Conservation (phyloP, 1,140 invertebrate genomes). For the Delia radicum region DNA sequence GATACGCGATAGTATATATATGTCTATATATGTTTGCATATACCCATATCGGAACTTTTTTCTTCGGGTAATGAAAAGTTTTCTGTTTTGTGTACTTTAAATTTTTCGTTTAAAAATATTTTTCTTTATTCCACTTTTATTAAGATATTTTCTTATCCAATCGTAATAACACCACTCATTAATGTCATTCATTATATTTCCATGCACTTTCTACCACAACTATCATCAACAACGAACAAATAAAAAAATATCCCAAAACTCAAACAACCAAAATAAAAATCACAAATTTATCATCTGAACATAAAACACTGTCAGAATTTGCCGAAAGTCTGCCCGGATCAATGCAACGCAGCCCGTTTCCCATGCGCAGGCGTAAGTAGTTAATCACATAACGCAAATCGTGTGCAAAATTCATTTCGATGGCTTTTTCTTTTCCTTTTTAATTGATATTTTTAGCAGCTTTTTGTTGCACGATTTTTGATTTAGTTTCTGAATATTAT, state of each 20-base stretch:
- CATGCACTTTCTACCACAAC: constrained; percentile 27
- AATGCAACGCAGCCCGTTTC: constrained; percentile 80
- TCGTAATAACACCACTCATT: not conserved
- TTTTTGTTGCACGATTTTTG: too few species aligned
- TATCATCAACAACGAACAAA: not conserved
- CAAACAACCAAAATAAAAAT: not conserved
- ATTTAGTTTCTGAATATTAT: not conserved
- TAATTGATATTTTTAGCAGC: not conserved
- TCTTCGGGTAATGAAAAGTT: too few species aligned
- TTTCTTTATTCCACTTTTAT: too few species aligned
- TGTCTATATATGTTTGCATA: too few species aligned
- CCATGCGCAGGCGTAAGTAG: constrained; percentile 76
- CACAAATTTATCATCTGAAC: not conserved
- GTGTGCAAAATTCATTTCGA: not conserved
- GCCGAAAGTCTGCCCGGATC: constrained; percentile 80
- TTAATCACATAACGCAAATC: not conserved
- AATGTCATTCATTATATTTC: constrained; percentile 26
- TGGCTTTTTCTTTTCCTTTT: not conserved
- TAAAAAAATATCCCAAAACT: not conserved
- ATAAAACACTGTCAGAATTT: constrained; percentile 64
- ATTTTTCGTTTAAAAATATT: too few species aligned
- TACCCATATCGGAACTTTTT: too few species aligned
- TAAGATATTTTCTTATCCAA: not conserved
- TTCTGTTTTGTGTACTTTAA: too few species aligned
- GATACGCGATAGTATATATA: too few species aligned